These are phyloP conservation scores for Maniola hyperantus DNA, from an alignment of 2,888 invertebrate genomes.

Conservation along the genomic window DNA sequence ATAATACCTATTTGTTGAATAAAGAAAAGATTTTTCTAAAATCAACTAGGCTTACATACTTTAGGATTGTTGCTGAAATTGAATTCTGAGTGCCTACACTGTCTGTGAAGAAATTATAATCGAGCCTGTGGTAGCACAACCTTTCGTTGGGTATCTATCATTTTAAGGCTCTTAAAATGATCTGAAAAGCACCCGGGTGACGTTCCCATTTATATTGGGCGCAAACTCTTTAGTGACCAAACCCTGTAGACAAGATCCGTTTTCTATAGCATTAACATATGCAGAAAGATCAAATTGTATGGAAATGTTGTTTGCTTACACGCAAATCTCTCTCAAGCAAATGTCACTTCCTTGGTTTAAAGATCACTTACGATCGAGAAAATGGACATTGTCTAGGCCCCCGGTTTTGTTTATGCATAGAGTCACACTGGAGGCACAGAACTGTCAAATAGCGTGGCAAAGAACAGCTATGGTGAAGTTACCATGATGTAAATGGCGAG, in stretches of 20 bases:
- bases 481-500: neutral
- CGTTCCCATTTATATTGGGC: too few relatives aligned
- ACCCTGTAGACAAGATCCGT: neutral
- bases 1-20: too few relatives aligned
- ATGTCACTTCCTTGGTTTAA: neutral
- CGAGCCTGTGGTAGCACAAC: too few relatives aligned
- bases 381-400: neutral
- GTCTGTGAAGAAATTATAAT: too few relatives aligned
- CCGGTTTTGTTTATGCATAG: neutral
- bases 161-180: neutral
- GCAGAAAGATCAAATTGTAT: constrained; percentile 5
- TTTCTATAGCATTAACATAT: constrained; percentile 1
- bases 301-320: neutral
- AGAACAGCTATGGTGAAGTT: constrained; percentile 1
- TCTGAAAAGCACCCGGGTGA: too few relatives aligned
- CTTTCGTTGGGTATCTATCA: too few relatives aligned
- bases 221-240: neutral
- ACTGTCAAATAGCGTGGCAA: constrained; percentile 3
- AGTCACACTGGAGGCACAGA: neutral
- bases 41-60: too few relatives aligned
- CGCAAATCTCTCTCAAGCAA: neutral
- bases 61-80: too few relatives aligned
- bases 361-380: neutral
- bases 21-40: too few relatives aligned
- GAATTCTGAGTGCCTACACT: too few relatives aligned